phyloP scores from a whole-genome alignment of 1,140 invertebrate genomes.

The Halesus radiatus region DNA sequence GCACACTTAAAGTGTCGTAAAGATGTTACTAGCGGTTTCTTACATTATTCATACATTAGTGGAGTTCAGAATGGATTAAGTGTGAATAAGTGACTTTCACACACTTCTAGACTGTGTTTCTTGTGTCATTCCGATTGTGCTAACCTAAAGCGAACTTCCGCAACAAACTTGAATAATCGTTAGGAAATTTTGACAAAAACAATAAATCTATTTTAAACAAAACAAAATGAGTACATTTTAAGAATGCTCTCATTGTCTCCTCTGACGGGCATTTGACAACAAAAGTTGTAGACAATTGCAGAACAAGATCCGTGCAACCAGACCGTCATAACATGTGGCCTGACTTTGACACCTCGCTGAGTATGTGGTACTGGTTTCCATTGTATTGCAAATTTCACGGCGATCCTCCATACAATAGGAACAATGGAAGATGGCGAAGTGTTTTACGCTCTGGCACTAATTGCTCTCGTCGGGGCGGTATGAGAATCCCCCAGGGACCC shows the following conservation, averaged over 20 bases:
- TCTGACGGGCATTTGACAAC: not conserved
- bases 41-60: too few relatives aligned
- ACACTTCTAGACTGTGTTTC: too few relatives aligned
- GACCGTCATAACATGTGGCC: conserved; percentile 22
- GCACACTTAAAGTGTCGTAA: too few relatives aligned
- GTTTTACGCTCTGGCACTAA: conserved; percentile 22
- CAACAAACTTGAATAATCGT: too few relatives aligned
- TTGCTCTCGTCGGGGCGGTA: conserved; percentile 25
- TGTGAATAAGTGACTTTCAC: too few relatives aligned
- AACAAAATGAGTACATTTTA: not conserved
- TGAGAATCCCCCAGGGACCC: not conserved
- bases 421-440: conserved; percentile 23
- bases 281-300: conserved; percentile 9
- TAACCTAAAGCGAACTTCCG: too few relatives aligned
- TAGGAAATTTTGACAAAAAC: not conserved
- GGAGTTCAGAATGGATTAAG: too few relatives aligned
- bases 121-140: too few relatives aligned
- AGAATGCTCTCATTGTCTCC: not conserved
- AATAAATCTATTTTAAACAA: not conserved
- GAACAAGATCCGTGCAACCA: conserved; percentile 6
- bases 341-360: conserved; percentile 31
- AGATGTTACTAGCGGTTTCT: too few relatives aligned
- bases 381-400: conserved; percentile 31
- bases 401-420: conserved; percentile 18
- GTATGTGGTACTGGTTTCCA: conserved; percentile 16